Evolutionary conservation across 2,797 vertebrate species (phyloP), one percentile per base, ranked within the genome.

Genomic region (Darevskia nairensis): DNA sequence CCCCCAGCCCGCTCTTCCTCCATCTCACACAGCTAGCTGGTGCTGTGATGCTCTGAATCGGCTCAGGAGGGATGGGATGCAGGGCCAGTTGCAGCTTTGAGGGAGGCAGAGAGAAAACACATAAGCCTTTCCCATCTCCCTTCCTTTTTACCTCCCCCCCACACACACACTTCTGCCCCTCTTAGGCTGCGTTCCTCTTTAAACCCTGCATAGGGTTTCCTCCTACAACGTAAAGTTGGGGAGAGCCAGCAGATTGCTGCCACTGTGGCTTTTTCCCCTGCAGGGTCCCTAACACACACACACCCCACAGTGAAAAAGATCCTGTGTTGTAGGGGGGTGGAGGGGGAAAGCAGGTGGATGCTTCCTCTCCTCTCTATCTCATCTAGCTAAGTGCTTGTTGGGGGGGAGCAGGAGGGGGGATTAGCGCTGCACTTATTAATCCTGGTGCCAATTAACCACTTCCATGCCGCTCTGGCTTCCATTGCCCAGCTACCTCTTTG

Each of bases 401-500:
- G 35, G 76, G 21, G 61, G 55, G 7, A 64, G 87, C 29, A 32
- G 44, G 27, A 6, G 39, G 55, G 76, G 82, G 76, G 88, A 80
- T 89, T 76, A 76, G 84, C 29, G 3, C 76, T 72, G 77, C 82
- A 85, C 61, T 86, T 82, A 89, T 82, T 86, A 82, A 89, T 86
- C 84, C 84, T 10, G n/a, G 27, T 69, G 83, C 84, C 78, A 76
- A 77, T 89, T 85, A 89, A 86, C 84, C 50, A 10, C 84, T 86
- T 81, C 88, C 27, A 4, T 69, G 83, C 84, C 32, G 11, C 44
- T 27, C 78, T 3, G 44, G 27, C 69, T 41, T 46, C 78, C 71
- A 25, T 39, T 25, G 50, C 64, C 78, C 41, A 17, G 69, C n/a
- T 8, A 17, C 29, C 59, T 5, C 71, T 32, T 76, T 75, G 78